Conservation (phyloP, 2,888 invertebrate species). For the Acheta domesticus region DNA sequence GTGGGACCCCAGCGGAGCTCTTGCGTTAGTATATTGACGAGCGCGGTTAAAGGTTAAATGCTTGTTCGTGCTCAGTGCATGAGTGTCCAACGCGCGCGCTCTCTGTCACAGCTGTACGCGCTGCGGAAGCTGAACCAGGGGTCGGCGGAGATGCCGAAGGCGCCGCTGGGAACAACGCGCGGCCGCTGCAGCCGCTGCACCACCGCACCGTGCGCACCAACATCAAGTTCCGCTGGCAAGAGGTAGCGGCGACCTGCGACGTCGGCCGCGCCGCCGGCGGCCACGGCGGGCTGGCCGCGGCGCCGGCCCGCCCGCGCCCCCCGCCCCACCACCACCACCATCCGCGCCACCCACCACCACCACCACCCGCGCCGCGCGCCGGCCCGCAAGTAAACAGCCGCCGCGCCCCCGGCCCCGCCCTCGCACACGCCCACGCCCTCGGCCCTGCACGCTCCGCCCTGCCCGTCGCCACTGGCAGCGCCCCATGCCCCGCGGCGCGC, state of each 20-base stretch:
- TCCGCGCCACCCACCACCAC: background rate
- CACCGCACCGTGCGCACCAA: conserved; percentile 94
- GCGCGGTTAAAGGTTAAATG: no score
- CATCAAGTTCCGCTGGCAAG: conserved; percentile 83
- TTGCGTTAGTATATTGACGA: no score
- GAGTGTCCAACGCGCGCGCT: no score
- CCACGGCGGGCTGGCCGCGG: background rate
- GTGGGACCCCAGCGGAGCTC: no score
- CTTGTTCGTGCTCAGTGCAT: no score
- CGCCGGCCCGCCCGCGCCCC: background rate
- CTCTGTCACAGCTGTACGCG: conserved; percentile 70
- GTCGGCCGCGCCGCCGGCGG: background rate
- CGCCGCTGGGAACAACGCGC: conserved; percentile 91
- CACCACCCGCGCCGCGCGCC: background rate
- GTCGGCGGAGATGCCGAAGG: conserved; percentile 78
- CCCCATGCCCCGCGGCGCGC: background rate
- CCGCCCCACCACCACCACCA: background rate
- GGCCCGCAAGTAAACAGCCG: background rate
- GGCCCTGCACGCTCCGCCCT: background rate
- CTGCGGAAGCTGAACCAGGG: conserved; percentile 87
- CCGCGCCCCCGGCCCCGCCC: background rate
- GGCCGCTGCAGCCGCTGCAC: conserved; percentile 89
- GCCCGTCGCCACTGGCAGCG: background rate
- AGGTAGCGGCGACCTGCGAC: conserved; percentile 26
- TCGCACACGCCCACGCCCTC: background rate